A percentile compares a stretch with the other conserved stretches of the same genome.
phyloP scores from a whole-genome alignment of 2,113 vertebrate species.

The Cyanoderma ruficeps region DNA sequence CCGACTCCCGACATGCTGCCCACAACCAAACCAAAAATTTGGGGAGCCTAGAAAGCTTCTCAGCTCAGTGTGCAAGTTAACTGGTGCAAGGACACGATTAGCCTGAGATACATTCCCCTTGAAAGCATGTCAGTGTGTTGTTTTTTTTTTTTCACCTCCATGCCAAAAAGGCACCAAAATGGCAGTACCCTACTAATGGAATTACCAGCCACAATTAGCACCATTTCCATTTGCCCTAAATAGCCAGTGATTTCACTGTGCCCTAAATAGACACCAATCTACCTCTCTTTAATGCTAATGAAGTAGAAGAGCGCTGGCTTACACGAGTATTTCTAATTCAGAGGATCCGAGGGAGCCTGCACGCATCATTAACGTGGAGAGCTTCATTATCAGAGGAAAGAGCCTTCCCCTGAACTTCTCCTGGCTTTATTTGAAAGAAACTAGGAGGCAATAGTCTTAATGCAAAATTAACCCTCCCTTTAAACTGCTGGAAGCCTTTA shows the following conservation, averaged over 20 bases:
- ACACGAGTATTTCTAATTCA: constrained; percentile 78
- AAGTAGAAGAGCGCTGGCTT: constrained; percentile 59
- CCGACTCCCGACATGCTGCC: fast-evolving
- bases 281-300: constrained; percentile 81
- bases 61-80: neutral
- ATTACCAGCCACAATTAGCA: constrained; percentile 77
- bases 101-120: neutral
- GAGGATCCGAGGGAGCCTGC: constrained; percentile 79
- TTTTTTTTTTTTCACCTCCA: neutral
- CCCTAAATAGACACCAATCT: constrained; percentile 84
- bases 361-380: constrained; percentile 78
- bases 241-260: constrained; percentile 78
- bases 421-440: constrained; percentile 78
- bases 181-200: constrained; percentile 62
- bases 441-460: constrained; percentile 76
- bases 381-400: constrained; percentile 78
- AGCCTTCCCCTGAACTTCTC: constrained; percentile 73
- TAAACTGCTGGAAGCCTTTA: constrained; percentile 37
- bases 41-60: neutral
- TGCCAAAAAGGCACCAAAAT: constrained; percentile 63
- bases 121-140: neutral
- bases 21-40: neutral
- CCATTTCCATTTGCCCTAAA: constrained; percentile 80
- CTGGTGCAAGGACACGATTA: neutral
- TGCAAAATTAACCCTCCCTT: constrained; percentile 74